Evolutionary conservation across 2,888 invertebrate species (phyloP).

Genomic region (Catocala fraxini): DNA sequence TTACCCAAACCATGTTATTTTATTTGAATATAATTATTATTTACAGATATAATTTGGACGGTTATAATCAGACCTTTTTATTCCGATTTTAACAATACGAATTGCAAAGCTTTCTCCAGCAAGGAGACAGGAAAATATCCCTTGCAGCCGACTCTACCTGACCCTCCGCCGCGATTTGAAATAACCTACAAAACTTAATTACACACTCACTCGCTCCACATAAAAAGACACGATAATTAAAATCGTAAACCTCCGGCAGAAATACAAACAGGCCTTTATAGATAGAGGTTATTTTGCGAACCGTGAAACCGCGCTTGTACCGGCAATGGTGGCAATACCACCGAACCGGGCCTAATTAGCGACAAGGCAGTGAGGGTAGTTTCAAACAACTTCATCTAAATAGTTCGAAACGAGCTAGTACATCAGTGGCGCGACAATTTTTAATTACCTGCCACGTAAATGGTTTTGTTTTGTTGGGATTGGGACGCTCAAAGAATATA

Average conservation of each 20-base stretch:
- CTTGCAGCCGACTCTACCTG: background rate
- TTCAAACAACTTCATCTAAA: constrained; percentile 60
- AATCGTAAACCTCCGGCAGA: constrained; percentile 34
- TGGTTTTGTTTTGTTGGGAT: constrained; percentile 12
- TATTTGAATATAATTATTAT: too few species aligned
- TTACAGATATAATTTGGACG: too few species aligned
- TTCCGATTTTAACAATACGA: too few species aligned
- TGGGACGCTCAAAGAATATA: too few species aligned
- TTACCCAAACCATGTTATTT: too few species aligned
- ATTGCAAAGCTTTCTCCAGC: too few species aligned
- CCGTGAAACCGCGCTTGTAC: constrained; percentile 47
- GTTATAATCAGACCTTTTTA: too few species aligned
- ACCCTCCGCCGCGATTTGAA: background rate
- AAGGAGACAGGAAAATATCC: background rate
- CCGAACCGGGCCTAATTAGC: constrained; percentile 61
- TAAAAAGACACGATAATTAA: constrained; percentile 37
- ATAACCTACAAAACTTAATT: constrained; percentile 1
- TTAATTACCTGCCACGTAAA: constrained; percentile 55
- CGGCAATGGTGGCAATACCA: constrained; percentile 37
- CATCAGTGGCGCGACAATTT: constrained; percentile 59
- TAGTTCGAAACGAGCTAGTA: constrained; percentile 45
- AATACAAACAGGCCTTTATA: constrained; percentile 7
- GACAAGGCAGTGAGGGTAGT: constrained; percentile 47
- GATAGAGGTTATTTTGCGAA: constrained; percentile 24
- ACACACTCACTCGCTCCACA: constrained; percentile 1